Evolutionary conservation across 2,113 vertebrate genomes (phyloP), one percentile per base, ranked within the genome.

Genomic region (Embiotoca jacksoni): DNA sequence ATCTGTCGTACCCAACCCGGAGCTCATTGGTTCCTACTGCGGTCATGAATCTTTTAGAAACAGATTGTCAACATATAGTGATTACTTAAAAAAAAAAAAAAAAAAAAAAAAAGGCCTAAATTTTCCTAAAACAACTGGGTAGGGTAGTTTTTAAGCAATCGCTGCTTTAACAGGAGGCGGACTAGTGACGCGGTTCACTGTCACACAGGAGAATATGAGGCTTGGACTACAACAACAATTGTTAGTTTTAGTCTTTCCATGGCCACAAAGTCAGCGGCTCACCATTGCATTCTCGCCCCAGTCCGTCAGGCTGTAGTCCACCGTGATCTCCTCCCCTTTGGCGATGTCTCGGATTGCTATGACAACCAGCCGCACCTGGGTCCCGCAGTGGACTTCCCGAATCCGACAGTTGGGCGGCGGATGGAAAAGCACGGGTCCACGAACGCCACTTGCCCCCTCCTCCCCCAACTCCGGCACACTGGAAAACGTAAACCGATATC

Each of bases 271-370:
- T 62, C 1, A 6, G 39, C 9, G 23, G 15, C 87, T 92, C 82
- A 95, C 94, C 94, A 95, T 81, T 37, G 93, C 80, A 14, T 94
- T 95, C 55, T 95, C 94, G 35, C 94, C 92, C 94, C 94, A 95
- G 78, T 95, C 94, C 0, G 91, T 93, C 80, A 95, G 89, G 83
- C 94, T 94, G 90, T 95, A 95, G 89, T 95, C 94, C 70, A 95
- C 94, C 0, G 94, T 95, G 68, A 95, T 95, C 83, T 95, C 94
- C 84, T 95, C 94, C 11, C 94, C 94, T 81, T 95, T 95, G 59
- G 91, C 92, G 7, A 95, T 95, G 85, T 95, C 94, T 75, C 94
- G 86, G 39, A 95, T 95, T 5, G 94, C 94, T 80, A 95, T 94
- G 86, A 95, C 94, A 15, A 94, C 93, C 69, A 95, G 75, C 6